Evolutionary conservation across 2,113 vertebrate species (phyloP).

Genomic region (Ceyx margarethae): DNA sequence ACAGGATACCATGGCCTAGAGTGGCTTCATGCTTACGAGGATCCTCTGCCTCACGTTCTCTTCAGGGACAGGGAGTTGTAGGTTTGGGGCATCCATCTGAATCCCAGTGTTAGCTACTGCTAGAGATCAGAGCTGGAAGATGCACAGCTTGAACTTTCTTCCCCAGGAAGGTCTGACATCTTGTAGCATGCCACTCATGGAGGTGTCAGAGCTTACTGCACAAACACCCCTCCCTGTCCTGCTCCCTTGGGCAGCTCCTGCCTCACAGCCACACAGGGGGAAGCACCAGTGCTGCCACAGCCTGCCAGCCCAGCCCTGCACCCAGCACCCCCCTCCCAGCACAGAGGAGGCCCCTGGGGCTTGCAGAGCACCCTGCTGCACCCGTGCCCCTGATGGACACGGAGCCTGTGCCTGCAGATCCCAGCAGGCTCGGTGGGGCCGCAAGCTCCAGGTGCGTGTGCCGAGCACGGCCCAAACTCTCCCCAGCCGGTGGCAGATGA

Average conservation of each 20-base stretch:
- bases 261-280: background rate
- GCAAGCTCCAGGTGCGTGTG: background rate
- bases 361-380: background rate
- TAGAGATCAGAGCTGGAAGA: background rate
- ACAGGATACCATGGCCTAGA: background rate
- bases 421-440: background rate
- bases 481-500: background rate
- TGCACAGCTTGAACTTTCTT: background rate
- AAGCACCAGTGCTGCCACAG: background rate
- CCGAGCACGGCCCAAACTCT: background rate
- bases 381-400: background rate
- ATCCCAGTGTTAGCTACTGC: background rate
- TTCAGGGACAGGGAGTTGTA: background rate
- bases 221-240: background rate
- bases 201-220: background rate
- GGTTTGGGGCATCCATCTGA: background rate
- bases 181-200: rapidly evolving
- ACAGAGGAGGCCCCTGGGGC: background rate
- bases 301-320: background rate
- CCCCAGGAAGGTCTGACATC: background rate
- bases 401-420: background rate
- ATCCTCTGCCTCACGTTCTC: background rate
- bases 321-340: background rate
- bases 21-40: background rate
- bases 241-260: background rate